Conservation (phyloP, 1,140 invertebrate species). For the Cydia fagiglandana region DNA sequence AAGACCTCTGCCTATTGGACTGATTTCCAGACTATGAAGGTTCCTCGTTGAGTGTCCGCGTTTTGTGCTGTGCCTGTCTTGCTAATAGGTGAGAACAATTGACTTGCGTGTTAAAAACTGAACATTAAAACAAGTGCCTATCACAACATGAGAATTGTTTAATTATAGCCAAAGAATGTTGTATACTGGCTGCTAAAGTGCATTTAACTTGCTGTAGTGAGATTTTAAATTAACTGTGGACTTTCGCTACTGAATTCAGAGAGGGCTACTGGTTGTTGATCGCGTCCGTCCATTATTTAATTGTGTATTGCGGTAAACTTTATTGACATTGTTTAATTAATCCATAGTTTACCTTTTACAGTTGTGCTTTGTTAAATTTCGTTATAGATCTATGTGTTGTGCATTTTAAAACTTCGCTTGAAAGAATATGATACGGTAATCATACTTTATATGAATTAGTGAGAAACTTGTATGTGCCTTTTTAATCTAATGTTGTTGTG, state of each 20-base stretch:
- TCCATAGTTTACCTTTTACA: background rate
- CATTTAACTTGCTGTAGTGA: constrained; percentile 44
- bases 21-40: background rate
- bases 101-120: too few species aligned
- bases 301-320: constrained; percentile 14
- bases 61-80: background rate
- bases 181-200: constrained; percentile 36
- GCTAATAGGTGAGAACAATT: background rate
- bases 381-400: constrained; percentile 33
- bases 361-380: constrained; percentile 34
- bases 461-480: constrained; percentile 3
- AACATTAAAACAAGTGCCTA: too few species aligned
- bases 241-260: constrained; percentile 16
- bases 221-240: constrained; percentile 38
- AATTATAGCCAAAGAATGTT: constrained; percentile 38
- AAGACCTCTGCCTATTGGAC: constrained; percentile 25
- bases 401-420: constrained; percentile 11
- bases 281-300: constrained; percentile 32
- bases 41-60: background rate
- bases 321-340: background rate
- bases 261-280: constrained; percentile 7
- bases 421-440: background rate
- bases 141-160: background rate
- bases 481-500: constrained; percentile 10
- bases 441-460: constrained; percentile 11